Evolutionary conservation across 2,888 invertebrate species (phyloP).

Genomic region (Cryptosula pallasiana): DNA sequence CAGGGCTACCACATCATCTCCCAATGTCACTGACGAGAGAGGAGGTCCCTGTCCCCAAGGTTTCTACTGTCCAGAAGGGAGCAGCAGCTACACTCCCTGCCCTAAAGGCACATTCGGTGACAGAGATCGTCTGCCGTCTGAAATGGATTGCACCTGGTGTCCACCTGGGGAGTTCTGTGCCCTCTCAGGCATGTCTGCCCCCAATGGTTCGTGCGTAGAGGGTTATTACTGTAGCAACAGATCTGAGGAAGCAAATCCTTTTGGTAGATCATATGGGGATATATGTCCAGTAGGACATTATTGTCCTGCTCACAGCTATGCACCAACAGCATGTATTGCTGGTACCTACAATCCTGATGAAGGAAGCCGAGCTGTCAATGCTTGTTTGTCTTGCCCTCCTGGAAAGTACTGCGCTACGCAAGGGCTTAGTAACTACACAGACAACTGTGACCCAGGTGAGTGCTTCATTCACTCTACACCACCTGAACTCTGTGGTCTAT

Average conservation of each 20-base stretch:
- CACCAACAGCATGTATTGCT: slow-evolving; percentile 40
- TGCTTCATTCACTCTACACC: not conserved
- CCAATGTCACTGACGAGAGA: slow-evolving; percentile 29
- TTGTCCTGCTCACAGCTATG: slow-evolving; percentile 40
- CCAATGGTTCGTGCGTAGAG: slow-evolving; percentile 41
- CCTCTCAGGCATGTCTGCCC: slow-evolving; percentile 36
- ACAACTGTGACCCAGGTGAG: slow-evolving; percentile 35
- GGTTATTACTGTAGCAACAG: slow-evolving; percentile 44
- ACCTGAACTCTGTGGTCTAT: not conserved
- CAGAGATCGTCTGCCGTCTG: slow-evolving; percentile 36
- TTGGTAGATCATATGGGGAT: slow-evolving; percentile 42
- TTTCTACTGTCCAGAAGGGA: slow-evolving; percentile 41
- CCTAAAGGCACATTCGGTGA: slow-evolving; percentile 48
- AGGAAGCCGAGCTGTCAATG: slow-evolving; percentile 34
- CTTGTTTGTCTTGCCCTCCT: slow-evolving; percentile 43
- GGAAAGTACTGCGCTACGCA: slow-evolving; percentile 43
- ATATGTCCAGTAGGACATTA: slow-evolving; percentile 45
- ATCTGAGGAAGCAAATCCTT: slow-evolving; percentile 42
- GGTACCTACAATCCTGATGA: slow-evolving; percentile 45
- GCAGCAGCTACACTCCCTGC: slow-evolving; percentile 36
- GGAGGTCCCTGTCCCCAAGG: slow-evolving; percentile 45
- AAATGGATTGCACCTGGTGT: slow-evolving; percentile 43
- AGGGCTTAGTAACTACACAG: slow-evolving; percentile 36
- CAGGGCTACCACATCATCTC: slow-evolving; percentile 36
- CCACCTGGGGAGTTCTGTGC: slow-evolving; percentile 47